phyloP scores from a whole-genome alignment of 1,140 invertebrate species.

The Berghia stephanieae region DNA sequence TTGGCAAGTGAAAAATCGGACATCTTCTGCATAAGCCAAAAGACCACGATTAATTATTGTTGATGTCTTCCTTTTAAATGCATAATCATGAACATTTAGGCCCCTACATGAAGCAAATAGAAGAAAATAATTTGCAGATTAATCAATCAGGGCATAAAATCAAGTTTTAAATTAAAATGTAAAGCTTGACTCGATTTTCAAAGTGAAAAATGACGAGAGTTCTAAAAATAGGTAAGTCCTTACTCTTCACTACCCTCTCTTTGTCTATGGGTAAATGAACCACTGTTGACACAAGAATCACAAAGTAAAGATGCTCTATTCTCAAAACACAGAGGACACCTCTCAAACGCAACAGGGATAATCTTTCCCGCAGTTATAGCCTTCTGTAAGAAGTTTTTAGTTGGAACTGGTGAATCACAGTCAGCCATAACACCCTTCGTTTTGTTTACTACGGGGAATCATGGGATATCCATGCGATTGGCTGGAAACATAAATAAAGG shows the following conservation, averaged over 20 bases:
- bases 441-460: conserved; percentile 29
- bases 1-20: no score
- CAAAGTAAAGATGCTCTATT: conserved; percentile 23
- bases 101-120: no score
- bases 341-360: conserved; percentile 28
- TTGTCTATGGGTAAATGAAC: conserved; percentile 28
- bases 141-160: no score
- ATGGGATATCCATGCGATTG: conserved; percentile 36
- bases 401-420: conserved; percentile 28
- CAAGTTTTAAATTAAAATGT: no score
- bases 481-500: conserved; percentile 34
- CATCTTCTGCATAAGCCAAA: no score
- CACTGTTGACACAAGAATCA: conserved; percentile 27
- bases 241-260: conserved; percentile 18
- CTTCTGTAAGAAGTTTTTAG: conserved; percentile 16
- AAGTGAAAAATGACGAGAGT: no score
- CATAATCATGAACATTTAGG: no score
- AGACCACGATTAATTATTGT: no score
- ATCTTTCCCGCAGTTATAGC: conserved; percentile 30
- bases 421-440: conserved; percentile 33
- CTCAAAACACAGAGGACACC: conserved; percentile 31
- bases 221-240: no score
- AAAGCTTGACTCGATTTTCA: no score
- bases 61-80: no score
- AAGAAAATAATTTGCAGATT: no score